Evolutionary conservation across 2,888 invertebrate species (phyloP), one percentile per base, ranked within the genome.

Genomic region (Cephonodes hylas): DNA sequence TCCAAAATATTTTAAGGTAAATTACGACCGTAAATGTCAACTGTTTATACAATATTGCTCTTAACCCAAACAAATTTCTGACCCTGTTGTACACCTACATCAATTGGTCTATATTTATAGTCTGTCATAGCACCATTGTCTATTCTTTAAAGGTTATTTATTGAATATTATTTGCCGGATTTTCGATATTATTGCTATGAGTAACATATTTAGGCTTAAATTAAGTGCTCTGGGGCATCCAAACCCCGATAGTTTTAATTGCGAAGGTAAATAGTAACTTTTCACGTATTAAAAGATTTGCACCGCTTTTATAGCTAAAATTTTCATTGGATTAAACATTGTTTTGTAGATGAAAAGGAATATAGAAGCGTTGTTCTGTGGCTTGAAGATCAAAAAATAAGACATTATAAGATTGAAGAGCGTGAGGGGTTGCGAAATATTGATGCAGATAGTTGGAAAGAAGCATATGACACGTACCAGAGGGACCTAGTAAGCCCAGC

Each of bases 351-450:
- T 91, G 94, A 95, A 70, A 94, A 94, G 66, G 95, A 96, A 75
- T 96, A 97, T 79, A 94, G 96, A 58, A 96, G 95, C 77, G 93
- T 97, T 23, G 93, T 98, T 22, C 87, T 96, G 0, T 99, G 99
- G 99, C 83, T 99, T 61, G 99, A 99, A 87, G 97, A 98, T 80
- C 97, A 98, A 83, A 97, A 97, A 88, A 97, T 99, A 69, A 95
- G 98, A 10, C 95, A 96, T 70, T 97, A 97, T 72, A 95, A 95
- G 79, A 96, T 97, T 62, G 96, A 97, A 79, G 96, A 97, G 67
- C 93, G 97, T 10, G 94, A 94, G 68, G 93, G 91, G 0, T 84
- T 99, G n/a, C 93, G 97, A 46, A 94, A 96, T 69, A 93, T 96
- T 1, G 93, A 93, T 3, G 90, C 93, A 38, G 93, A 94, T 10